These are phyloP conservation scores for Ruditapes philippinarum DNA, from an alignment of 1,140 invertebrate genomes.

Conservation along the genomic window DNA sequence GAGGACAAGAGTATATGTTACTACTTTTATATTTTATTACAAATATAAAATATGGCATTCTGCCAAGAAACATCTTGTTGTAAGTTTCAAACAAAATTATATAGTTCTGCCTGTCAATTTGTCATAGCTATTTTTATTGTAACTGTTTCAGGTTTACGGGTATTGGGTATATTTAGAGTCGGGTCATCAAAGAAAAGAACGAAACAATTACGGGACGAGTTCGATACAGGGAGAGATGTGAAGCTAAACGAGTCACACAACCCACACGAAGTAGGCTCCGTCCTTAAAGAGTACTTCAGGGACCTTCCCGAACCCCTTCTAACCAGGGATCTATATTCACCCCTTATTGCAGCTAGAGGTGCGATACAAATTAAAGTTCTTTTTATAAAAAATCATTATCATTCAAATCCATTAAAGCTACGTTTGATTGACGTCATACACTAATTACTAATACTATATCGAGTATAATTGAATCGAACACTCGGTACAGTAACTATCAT, in stretches of 20 bases:
- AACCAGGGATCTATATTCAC: conserved; percentile 94
- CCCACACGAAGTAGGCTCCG: conserved; percentile 96
- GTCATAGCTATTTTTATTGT: too few relatives aligned
- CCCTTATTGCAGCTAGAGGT: conserved; percentile 97
- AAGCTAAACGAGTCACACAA: conserved; percentile 93
- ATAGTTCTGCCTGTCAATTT: too few relatives aligned
- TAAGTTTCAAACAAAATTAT: too few relatives aligned
- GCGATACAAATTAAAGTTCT: too few relatives aligned
- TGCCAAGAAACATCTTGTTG: too few relatives aligned
- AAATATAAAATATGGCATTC: too few relatives aligned
- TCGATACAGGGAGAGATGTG: conserved; percentile 94
- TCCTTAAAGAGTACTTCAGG: conserved; percentile 97
- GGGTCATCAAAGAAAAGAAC: conserved; percentile 96
- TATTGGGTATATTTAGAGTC: conserved; percentile 95
- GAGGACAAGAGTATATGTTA: too few relatives aligned
- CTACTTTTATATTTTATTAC: too few relatives aligned
- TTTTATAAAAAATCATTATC: too few relatives aligned
- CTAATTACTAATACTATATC: not conserved
- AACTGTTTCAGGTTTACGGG: conserved; percentile 89
- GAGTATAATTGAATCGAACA: not conserved
- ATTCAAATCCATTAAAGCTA: too few relatives aligned
- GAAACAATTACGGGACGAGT: conserved; percentile 96
- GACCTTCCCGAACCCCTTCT: conserved; percentile 97
- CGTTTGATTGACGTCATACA: not conserved
- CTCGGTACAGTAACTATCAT: too few relatives aligned